These are phyloP conservation scores for Mesochorus sp. DNA, from an alignment of 2,888 invertebrate species.

Conservation along the genomic window DNA sequence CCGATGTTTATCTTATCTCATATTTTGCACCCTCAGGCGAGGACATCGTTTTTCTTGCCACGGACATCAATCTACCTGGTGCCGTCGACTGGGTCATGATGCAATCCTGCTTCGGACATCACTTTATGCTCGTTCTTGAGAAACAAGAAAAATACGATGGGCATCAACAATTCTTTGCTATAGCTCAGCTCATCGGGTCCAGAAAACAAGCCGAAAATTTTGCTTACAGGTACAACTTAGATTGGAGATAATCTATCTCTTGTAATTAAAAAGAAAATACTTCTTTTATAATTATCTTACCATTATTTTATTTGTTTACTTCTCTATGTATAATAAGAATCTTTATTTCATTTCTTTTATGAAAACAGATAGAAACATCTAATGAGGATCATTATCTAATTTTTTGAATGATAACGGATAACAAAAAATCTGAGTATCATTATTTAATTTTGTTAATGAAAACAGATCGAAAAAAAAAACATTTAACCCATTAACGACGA, in stretches of 20 bases:
- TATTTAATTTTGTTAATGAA: no score
- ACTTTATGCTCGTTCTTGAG: constrained; percentile 99
- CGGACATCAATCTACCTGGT: constrained; percentile 99
- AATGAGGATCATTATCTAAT: no score
- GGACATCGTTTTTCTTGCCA: constrained; percentile 99
- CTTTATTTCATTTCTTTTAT: no score
- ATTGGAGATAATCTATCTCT: background rate
- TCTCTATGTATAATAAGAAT: no score
- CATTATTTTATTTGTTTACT: background rate
- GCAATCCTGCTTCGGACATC: constrained; percentile 99
- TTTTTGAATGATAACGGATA: no score
- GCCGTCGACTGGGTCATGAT: constrained; percentile 99
- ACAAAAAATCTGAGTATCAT: no score
- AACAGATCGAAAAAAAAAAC: no score
- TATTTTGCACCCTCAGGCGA: no score
- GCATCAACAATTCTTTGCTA: constrained; percentile 98
- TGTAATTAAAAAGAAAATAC: background rate
- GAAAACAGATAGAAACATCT: no score
- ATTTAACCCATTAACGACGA: no score
- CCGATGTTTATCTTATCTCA: no score
- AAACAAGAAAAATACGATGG: constrained; percentile 99
- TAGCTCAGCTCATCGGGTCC: constrained; percentile 99
- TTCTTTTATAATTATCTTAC: background rate
- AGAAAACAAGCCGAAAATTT: constrained; percentile 99
- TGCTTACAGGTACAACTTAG: constrained; percentile 89